Conservation (phyloP, 2,888 invertebrate species). For the Dusona sp. region DNA sequence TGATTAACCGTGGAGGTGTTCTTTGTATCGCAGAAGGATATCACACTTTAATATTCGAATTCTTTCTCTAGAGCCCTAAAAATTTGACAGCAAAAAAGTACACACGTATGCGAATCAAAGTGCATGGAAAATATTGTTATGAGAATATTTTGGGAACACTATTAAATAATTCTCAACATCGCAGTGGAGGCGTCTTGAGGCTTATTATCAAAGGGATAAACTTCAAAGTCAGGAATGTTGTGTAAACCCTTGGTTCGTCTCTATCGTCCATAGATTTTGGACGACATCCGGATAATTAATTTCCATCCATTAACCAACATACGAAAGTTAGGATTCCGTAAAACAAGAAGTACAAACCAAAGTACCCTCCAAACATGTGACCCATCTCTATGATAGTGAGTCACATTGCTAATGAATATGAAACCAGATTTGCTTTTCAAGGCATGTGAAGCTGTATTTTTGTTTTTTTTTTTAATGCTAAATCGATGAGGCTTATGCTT, state of each 20-base stretch:
- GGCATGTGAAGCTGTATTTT: not conserved
- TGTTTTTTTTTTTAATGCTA: not conserved
- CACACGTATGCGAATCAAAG: not conserved
- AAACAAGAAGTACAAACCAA: not conserved
- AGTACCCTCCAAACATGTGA: not conserved
- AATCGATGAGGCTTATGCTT: not conserved
- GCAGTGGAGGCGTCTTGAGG: not conserved
- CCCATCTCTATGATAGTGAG: not conserved
- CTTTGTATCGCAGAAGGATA: conserved; percentile 35
- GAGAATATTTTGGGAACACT: not conserved
- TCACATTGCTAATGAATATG: conserved; percentile 23
- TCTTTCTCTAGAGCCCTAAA: conserved; percentile 1
- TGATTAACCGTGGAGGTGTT: conserved; percentile 48
- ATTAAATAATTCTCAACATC: not conserved
- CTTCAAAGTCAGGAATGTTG: not conserved
- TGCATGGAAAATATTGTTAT: not conserved
- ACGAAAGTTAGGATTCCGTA: not conserved
- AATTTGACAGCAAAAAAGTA: conserved; percentile 31
- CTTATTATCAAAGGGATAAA: not conserved
- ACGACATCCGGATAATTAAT: not conserved
- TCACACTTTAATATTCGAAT: conserved; percentile 7
- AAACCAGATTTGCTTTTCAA: not conserved
- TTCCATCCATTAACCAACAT: not conserved
- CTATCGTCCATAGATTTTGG: not conserved
- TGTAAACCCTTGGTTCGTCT: not conserved